phyloP scores from a whole-genome alignment of 92 coral and sea anemone species.

The Epizoanthus stellaris region DNA sequence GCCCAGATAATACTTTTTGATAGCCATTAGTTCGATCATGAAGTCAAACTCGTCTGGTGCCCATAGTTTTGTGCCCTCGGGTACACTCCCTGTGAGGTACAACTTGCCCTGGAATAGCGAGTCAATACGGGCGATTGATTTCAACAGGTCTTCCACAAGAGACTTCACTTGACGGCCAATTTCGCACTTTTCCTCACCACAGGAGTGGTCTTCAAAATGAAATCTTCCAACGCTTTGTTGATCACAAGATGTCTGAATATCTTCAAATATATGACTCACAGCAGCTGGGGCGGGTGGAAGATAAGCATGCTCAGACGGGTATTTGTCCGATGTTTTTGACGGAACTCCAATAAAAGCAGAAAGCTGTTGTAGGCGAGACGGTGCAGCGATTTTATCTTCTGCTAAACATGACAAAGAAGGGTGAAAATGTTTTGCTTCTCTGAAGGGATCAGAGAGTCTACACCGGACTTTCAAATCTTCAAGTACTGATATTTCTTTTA shows the following conservation, averaged over 20 bases:
- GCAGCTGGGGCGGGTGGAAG: constrained; percentile 12
- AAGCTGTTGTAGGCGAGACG: background rate
- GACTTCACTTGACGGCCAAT: constrained; percentile 32
- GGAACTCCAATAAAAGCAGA: background rate
- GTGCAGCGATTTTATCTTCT: background rate
- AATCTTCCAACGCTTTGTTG: constrained; percentile 34
- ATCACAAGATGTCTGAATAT: constrained; percentile 13
- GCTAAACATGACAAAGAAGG: background rate
- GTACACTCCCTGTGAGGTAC: constrained; percentile 35
- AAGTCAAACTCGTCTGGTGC: constrained; percentile 56
- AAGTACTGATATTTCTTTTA: background rate
- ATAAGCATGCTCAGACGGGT: background rate
- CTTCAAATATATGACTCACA: background rate
- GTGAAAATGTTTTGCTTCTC: background rate
- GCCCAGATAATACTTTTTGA: background rate
- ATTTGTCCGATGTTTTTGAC: background rate
- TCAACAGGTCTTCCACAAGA: constrained; percentile 38
- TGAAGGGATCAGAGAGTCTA: background rate
- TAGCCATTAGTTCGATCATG: constrained; percentile 26
- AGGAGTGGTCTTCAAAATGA: constrained; percentile 28
- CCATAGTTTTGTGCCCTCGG: constrained; percentile 55
- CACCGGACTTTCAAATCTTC: background rate
- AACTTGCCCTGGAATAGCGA: background rate
- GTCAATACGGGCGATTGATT: constrained; percentile 28
- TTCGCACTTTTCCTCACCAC: constrained; percentile 42